Evolutionary conservation across 2,888 invertebrate genomes (phyloP).

Genomic region (Philhelius pedissequus): DNA sequence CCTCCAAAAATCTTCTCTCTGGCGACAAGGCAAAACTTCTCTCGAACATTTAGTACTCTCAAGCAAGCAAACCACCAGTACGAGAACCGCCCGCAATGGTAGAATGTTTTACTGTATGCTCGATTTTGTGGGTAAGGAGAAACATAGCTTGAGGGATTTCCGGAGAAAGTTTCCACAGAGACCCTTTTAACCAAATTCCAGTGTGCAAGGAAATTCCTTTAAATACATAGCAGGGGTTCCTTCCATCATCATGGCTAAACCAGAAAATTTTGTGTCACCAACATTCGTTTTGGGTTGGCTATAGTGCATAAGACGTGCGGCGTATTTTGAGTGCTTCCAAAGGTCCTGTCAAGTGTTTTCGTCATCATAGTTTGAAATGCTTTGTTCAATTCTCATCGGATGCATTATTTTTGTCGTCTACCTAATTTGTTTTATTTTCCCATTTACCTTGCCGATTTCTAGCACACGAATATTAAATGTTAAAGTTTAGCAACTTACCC

Average conservation of each 20-base stretch:
- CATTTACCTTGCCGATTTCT: conserved; percentile 9
- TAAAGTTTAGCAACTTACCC: background rate
- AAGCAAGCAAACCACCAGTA: conserved; percentile 41
- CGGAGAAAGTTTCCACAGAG: conserved; percentile 63
- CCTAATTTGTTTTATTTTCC: conserved; percentile 48
- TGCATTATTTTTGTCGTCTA: conserved; percentile 49
- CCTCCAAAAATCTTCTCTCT: conserved; percentile 22
- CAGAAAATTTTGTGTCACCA: conserved; percentile 54
- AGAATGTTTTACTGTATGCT: conserved; percentile 54
- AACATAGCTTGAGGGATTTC: conserved; percentile 62
- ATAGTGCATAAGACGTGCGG: background rate
- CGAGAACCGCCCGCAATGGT: conserved; percentile 20
- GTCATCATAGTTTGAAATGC: conserved; percentile 38
- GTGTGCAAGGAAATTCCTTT: conserved; percentile 67
- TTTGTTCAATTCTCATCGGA: conserved; percentile 52
- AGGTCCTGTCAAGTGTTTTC: conserved; percentile 55
- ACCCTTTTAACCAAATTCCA: conserved; percentile 67
- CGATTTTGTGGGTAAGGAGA: conserved; percentile 41
- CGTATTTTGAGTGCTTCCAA: conserved; percentile 45
- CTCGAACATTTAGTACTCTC: conserved; percentile 48
- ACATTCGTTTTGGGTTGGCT: conserved; percentile 13
- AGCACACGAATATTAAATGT: conserved; percentile 15
- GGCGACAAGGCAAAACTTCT: conserved; percentile 54
- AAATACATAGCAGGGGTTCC: conserved; percentile 54
- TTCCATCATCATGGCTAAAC: conserved; percentile 38